phyloP scores from a whole-genome alignment of 2,888 invertebrate species.

The Dioctria rufipes region DNA sequence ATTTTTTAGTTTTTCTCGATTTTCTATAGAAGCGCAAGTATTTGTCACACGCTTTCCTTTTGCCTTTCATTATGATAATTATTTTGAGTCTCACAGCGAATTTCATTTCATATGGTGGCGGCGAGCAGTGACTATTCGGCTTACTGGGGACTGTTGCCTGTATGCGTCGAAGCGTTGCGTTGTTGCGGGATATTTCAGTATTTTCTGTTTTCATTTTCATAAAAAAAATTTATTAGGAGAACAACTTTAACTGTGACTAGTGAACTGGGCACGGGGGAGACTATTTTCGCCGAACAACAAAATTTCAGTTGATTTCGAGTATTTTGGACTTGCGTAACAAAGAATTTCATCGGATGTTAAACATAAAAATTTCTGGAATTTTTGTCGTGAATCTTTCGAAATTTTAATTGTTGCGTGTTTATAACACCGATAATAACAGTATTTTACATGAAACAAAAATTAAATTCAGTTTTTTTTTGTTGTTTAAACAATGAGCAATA shows the following conservation, averaged over 20 bases:
- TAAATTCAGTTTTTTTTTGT: too few relatives aligned
- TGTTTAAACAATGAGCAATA: too few relatives aligned
- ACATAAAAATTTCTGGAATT: slow-evolving; percentile 38
- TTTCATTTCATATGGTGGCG: slow-evolving; percentile 17
- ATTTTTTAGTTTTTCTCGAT: too few relatives aligned
- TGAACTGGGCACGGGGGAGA: not conserved
- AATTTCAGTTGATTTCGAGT: slow-evolving; percentile 37
- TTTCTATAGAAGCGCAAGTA: too few relatives aligned
- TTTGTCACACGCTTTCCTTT: slow-evolving; percentile 13
- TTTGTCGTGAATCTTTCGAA: not conserved
- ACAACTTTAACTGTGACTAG: slow-evolving; percentile 48
- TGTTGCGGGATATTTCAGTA: slow-evolving; percentile 1
- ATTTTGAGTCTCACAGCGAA: not conserved
- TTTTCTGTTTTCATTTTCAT: slow-evolving; percentile 31
- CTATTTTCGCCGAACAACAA: not conserved
- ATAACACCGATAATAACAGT: too few relatives aligned
- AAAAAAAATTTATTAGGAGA: slow-evolving; percentile 46
- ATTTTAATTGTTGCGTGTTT: not conserved
- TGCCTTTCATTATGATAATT: slow-evolving; percentile 30
- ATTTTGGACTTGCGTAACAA: slow-evolving; percentile 47
- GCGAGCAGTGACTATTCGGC: not conserved
- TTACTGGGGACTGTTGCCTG: not conserved
- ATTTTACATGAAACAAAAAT: too few relatives aligned
- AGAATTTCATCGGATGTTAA: not conserved
- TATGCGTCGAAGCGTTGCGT: not conserved